These are phyloP conservation scores for Malacosoma neustria DNA, from an alignment of 2,888 invertebrate genomes.

Conservation along the genomic window DNA sequence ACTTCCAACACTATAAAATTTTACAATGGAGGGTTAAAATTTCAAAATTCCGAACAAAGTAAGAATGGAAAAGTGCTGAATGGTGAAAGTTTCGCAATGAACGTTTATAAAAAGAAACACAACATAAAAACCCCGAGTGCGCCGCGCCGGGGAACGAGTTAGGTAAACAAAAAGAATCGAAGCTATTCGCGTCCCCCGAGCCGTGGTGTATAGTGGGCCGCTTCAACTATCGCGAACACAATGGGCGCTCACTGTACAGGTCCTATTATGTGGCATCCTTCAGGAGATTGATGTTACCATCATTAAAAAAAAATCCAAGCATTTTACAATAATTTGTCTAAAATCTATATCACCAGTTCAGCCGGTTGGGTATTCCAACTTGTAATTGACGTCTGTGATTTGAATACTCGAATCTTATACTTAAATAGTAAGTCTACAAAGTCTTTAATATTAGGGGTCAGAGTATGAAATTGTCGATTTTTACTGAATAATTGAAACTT, in stretches of 20 bases:
- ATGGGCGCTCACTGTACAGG: neutral
- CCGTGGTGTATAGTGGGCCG: slow-evolving; percentile 5
- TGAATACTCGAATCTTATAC: too few relatives aligned
- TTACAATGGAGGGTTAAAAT: too few relatives aligned
- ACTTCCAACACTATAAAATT: too few relatives aligned
- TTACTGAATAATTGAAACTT: too few relatives aligned
- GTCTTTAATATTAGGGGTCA: too few relatives aligned
- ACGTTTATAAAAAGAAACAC: slow-evolving; percentile 10
- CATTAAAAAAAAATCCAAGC: neutral
- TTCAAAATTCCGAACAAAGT: slow-evolving; percentile 11
- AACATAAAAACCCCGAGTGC: slow-evolving; percentile 7
- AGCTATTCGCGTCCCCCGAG: slow-evolving; percentile 10
- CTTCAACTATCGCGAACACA: neutral
- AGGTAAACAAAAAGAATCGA: slow-evolving; percentile 3
- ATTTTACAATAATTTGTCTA: too few relatives aligned
- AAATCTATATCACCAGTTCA: too few relatives aligned
- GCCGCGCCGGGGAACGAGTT: slow-evolving; percentile 6
- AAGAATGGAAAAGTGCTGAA: slow-evolving; percentile 10
- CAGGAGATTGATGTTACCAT: neutral
- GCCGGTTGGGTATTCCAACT: too few relatives aligned
- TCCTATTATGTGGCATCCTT: neutral
- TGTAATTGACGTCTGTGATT: too few relatives aligned
- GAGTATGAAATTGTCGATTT: too few relatives aligned
- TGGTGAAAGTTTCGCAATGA: slow-evolving; percentile 13
- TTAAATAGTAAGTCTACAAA: too few relatives aligned